Evolutionary conservation across 2,797 vertebrate genomes (phyloP).

Genomic region (Urocyon cinereoargenteus): DNA sequence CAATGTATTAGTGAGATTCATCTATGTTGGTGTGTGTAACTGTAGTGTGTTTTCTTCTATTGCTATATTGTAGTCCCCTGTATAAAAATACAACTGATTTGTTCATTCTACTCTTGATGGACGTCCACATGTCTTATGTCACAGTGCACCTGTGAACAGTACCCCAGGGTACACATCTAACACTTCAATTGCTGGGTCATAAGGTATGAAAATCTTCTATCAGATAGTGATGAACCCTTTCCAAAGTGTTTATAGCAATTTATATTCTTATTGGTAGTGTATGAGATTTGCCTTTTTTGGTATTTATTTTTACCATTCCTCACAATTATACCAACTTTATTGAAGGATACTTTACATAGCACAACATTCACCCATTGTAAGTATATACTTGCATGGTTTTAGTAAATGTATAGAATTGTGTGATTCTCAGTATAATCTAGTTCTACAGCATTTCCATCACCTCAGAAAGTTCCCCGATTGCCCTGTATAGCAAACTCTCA

Average conservation of each 20-base stretch:
- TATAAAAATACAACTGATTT: slow-evolving; percentile 15
- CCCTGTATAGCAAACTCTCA: not conserved
- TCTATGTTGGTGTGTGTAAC: not conserved
- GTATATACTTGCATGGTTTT: not conserved
- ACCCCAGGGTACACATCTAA: not conserved
- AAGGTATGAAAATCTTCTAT: not conserved
- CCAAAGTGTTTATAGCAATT: not conserved
- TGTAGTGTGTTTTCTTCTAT: not conserved
- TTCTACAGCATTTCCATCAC: not conserved
- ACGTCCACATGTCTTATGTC: not conserved
- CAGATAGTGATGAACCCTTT: not conserved
- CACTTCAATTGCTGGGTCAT: not conserved
- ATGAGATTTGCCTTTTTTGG: not conserved
- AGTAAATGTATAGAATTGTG: not conserved
- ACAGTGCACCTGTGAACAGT: not conserved
- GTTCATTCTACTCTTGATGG: not conserved
- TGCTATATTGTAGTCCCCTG: not conserved
- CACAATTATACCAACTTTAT: not conserved
- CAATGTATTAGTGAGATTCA: not conserved
- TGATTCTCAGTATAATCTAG: not conserved
- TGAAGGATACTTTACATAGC: not conserved
- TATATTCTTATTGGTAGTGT: not conserved
- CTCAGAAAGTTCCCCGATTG: not conserved
- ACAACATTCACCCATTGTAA: not conserved
- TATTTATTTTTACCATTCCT: not conserved